Conservation (phyloP, 2,797 vertebrate genomes). For the Paedocypris micromegethes region DNA sequence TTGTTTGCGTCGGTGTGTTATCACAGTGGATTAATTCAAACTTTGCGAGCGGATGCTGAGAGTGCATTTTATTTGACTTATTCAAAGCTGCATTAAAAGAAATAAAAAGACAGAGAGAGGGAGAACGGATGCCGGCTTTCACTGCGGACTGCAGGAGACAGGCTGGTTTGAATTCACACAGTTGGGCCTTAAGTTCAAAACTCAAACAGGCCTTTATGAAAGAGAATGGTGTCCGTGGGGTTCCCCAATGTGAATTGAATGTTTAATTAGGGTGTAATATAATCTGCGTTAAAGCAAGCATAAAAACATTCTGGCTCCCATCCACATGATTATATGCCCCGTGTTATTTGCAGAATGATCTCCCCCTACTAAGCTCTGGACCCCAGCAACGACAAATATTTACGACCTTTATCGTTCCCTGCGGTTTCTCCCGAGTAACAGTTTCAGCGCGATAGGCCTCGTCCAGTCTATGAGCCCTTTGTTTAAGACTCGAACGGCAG, state of each 20-base stretch:
- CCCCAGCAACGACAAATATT: constrained; percentile 73
- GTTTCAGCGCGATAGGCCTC: constrained; percentile 43
- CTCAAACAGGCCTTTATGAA: constrained; percentile 71
- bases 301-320: constrained; percentile 74
- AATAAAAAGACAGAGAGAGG: not conserved
- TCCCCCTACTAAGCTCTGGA: constrained; percentile 48
- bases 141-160: constrained; percentile 66
- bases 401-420: constrained; percentile 72
- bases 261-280: constrained; percentile 82
- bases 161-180: constrained; percentile 65
- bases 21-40: not conserved
- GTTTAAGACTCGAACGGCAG: constrained; percentile 66
- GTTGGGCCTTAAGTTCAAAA: constrained; percentile 68
- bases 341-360: constrained; percentile 65
- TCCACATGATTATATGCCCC: constrained; percentile 70
- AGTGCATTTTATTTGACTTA: constrained; percentile 10
- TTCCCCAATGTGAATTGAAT: constrained; percentile 71
- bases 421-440: constrained; percentile 67
- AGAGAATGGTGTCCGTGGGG: constrained; percentile 68
- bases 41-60: constrained; percentile 8
- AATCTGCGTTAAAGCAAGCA: constrained; percentile 79
- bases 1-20: too few species aligned
- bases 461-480: constrained; percentile 64
- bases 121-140: constrained; percentile 15
- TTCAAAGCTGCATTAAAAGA: constrained; percentile 6